Evolutionary conservation across 2,888 invertebrate species (phyloP).

Genomic region (Nomada fucata): DNA sequence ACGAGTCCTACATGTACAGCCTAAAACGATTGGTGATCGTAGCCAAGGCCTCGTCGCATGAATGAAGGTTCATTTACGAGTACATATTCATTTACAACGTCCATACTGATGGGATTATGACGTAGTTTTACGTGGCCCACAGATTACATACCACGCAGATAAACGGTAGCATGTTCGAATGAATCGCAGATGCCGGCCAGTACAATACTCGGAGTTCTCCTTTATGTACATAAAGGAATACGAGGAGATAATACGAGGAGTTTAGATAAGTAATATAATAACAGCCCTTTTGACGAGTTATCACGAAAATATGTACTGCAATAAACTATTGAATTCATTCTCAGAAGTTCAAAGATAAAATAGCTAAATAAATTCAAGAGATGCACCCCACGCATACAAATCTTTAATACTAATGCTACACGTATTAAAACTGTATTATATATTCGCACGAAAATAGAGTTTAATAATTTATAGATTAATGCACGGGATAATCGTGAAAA

Average conservation of each 20-base stretch:
- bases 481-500: no score
- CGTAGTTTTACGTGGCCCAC: constrained; percentile 60
- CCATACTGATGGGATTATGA: constrained; percentile 57
- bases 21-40: constrained; percentile 41
- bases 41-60: constrained; percentile 60
- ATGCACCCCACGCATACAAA: no score
- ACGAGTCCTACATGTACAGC: not conserved
- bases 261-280: constrained; percentile 43
- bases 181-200: constrained; percentile 29
- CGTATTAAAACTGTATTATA: no score
- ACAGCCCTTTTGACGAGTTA: constrained; percentile 7
- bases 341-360: not conserved
- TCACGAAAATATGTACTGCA: not conserved
- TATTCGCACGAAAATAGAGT: no score
- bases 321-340: not conserved
- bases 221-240: constrained; percentile 21
- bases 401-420: no score
- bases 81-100: constrained; percentile 46
- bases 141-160: constrained; percentile 35
- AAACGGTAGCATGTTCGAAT: constrained; percentile 40
- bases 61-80: constrained; percentile 60
- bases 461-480: no score
- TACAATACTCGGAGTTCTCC: constrained; percentile 36
- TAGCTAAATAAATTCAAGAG: no score
- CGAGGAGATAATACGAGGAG: constrained; percentile 22